Base-by-base conservation (phyloP, 2,888 invertebrate genomes). In the Teinopalpus imperialis region DNA sequence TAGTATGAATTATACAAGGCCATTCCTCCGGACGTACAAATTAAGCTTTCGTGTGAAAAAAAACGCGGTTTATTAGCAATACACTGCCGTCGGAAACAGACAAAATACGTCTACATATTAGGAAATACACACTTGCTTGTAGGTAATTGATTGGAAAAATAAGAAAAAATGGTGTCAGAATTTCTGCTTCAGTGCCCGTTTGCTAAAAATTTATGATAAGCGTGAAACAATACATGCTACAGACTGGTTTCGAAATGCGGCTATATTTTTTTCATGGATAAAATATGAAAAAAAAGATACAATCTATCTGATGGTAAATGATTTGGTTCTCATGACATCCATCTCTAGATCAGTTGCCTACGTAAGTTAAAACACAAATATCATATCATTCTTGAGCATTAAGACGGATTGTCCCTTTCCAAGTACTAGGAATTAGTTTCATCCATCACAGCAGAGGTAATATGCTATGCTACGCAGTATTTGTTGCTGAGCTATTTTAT, bases 21-120 rank as follows among this genome's bases (percentile, higher is more conserved):
- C 58, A 57, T 54, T 52, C 54, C 43, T 44, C 39, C 69, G 72
- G 70, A 74, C 69, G 69, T 54, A 59, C 63, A 64, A 69, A 74
- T 76, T 72, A 70, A 63, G 54, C 48, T 56, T 59, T 63, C 66
- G 74, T 77, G 78, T 75, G 78, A 78, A 78, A 78, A 75, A 76
- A 69, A 55, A 49, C 44, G 54, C 48, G 48, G 13, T 8, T 31
- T 52, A 44, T 56, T 60, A 53, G 59, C 58, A 58, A 65, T 54
- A 51, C 42, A 50, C 31, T 43, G 54, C 54, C 59, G 57, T 52
- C 65, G 67, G 67, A 71, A 66, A 67, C 51, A 53, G 56, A 32
- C 45, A 30, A 44, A 50, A 49, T 48, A 45, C 36, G 48, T 51
- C 44, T 37, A 41, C 39, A 18, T n/a, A 26, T 57, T 52, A 46